These are phyloP conservation scores for Circaetus gallicus DNA, from an alignment of 2,113 vertebrate genomes.

Conservation along the genomic window DNA sequence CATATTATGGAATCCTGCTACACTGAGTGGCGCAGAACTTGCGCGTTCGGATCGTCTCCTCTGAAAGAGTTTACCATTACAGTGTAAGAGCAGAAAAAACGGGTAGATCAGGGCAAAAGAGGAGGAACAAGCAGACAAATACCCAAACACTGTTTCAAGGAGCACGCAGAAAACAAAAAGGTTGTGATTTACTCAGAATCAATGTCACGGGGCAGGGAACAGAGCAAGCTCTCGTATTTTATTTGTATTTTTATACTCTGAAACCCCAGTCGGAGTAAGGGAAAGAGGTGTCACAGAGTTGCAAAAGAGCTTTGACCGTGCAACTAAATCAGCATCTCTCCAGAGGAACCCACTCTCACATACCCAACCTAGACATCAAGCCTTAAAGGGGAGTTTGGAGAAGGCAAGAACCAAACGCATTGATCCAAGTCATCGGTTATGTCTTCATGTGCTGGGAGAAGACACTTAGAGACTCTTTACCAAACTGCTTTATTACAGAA, in stretches of 20 bases:
- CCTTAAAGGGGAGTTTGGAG: neutral
- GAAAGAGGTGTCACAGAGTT: neutral
- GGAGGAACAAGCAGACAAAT: neutral
- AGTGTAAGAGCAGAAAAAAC: neutral
- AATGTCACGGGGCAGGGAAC: neutral
- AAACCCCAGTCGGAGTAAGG: neutral
- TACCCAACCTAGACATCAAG: neutral
- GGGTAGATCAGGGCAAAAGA: neutral
- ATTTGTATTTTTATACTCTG: neutral
- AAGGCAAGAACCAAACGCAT: neutral
- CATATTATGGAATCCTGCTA: neutral
- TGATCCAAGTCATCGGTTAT: neutral
- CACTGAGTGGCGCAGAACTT: accelerated
- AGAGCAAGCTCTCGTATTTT: neutral
- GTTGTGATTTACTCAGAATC: neutral
- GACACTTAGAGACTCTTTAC: neutral
- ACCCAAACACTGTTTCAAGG: neutral
- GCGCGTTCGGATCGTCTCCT: neutral
- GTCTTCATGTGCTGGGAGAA: neutral
- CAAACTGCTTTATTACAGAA: neutral
- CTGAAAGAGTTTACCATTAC: neutral
- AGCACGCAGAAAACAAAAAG: neutral
- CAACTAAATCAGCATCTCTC: neutral
- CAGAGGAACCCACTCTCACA: neutral
- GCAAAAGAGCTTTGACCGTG: neutral